Percentiles rank a stretch among this genome's conserved stretches.
Evolutionary conservation across 2,113 vertebrate genomes (phyloP).

Genomic region (Illadopsis cleaveri): DNA sequence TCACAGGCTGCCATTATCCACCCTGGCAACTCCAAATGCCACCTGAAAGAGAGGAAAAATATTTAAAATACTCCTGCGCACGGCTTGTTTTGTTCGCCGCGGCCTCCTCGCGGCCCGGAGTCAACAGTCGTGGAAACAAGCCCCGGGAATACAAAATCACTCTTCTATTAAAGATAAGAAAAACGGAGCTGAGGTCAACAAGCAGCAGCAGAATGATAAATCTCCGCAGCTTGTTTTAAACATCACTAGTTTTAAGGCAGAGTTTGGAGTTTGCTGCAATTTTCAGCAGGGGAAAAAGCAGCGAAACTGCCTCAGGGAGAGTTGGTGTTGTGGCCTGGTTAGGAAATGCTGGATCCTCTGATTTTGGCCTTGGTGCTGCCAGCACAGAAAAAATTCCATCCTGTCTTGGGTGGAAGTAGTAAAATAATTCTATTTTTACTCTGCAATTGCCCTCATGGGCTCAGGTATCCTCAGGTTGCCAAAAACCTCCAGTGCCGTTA

Average conservation of each 20-base stretch:
- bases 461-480: background rate
- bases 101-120: background rate
- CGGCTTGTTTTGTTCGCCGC: background rate
- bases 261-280: background rate
- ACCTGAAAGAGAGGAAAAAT: conserved; percentile 8
- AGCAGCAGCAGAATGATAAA: background rate
- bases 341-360: background rate
- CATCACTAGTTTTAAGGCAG: background rate
- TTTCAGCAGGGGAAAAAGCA: background rate
- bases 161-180: background rate
- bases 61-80: conserved; percentile 7
- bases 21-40: background rate
- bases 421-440: background rate
- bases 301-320: background rate
- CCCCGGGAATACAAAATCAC: conserved; percentile 8
- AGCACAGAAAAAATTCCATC: accelerated
- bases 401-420: background rate
- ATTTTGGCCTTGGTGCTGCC: background rate
- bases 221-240: background rate
- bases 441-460: accelerated
- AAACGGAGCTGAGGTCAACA: background rate
- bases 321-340: accelerated
- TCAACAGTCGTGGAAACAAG: background rate
- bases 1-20: conserved; percentile 47
- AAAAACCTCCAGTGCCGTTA: background rate